A percentile compares a stretch with the other conserved stretches of the same genome.
phyloP scores from a whole-genome alignment of 2,113 vertebrate species.

The Blennius ocellaris region DNA sequence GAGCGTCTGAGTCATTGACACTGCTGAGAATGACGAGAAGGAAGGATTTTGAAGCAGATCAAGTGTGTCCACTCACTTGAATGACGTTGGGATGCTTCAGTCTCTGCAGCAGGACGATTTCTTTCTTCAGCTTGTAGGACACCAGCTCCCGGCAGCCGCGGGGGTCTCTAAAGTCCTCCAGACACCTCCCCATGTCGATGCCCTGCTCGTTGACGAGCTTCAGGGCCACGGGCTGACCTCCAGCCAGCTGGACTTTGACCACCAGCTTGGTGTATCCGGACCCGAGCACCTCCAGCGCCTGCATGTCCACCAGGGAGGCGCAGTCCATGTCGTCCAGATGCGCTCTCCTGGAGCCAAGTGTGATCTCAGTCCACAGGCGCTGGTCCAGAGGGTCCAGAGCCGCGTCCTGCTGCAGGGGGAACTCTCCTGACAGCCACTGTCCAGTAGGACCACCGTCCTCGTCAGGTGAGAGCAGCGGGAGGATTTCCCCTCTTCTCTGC shows the following conservation, averaged over 20 bases:
- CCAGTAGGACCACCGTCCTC: too few relatives aligned
- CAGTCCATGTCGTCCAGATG: constrained; percentile 78
- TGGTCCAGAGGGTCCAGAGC: constrained; percentile 39
- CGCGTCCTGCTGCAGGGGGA: background rate
- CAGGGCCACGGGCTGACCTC: constrained; percentile 74
- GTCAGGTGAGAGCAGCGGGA: constrained; percentile 66
- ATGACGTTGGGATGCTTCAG: constrained; percentile 88
- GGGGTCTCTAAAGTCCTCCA: constrained; percentile 81
- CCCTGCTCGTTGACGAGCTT: constrained; percentile 88
- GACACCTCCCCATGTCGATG: constrained; percentile 86
- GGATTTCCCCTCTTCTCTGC: constrained; percentile 78
- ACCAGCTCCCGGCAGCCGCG: constrained; percentile 85
- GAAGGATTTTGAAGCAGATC: background rate
- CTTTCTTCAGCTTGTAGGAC: constrained; percentile 88
- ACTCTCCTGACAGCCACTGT: background rate
- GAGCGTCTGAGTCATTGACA: background rate
- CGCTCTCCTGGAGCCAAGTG: constrained; percentile 47
- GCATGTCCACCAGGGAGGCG: constrained; percentile 76
- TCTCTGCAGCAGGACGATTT: constrained; percentile 85
- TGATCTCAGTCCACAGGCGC: constrained; percentile 62
- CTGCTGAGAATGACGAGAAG: too few relatives aligned
- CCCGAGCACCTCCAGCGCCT: constrained; percentile 78
- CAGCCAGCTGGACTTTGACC: constrained; percentile 69
- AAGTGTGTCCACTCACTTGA: constrained; percentile 71
- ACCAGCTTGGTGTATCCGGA: constrained; percentile 86